phyloP scores from a whole-genome alignment of 2,113 vertebrate species.

The Ellobius talpinus region DNA sequence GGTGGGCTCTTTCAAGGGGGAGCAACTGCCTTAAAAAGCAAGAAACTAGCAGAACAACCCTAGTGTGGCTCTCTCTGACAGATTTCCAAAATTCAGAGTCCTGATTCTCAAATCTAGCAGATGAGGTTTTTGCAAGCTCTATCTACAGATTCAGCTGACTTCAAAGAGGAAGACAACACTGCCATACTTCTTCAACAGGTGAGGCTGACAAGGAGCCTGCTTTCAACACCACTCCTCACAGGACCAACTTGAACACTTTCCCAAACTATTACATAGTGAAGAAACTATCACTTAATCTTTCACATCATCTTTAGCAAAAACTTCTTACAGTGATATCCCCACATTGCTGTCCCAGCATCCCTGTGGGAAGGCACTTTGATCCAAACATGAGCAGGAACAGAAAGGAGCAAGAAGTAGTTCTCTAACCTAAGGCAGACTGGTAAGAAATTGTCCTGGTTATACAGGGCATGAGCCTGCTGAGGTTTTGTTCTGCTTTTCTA shows the following conservation, averaged over 20 bases:
- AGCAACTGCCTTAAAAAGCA: neutral
- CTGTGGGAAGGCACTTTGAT: neutral
- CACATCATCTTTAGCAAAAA: conserved; percentile 28
- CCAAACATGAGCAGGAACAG: neutral
- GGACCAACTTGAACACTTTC: conserved; percentile 36
- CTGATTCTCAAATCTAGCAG: neutral
- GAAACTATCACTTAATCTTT: neutral
- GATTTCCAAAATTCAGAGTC: neutral
- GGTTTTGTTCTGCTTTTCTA: conserved; percentile 71
- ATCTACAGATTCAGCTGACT: neutral
- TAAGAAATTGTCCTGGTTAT: neutral
- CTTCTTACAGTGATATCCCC: neutral
- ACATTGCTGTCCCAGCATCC: neutral
- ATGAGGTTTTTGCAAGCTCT: neutral
- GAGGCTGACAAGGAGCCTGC: neutral
- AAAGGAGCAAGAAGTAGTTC: neutral
- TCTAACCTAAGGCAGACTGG: conserved; percentile 22
- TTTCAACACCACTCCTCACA: conserved; percentile 39
- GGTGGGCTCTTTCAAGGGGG: conserved; percentile 50
- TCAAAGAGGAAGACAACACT: neutral
- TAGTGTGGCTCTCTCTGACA: neutral
- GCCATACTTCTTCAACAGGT: neutral
- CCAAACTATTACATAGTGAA: conserved; percentile 35
- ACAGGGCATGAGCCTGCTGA: conserved; percentile 47
- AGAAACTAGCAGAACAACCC: neutral